phyloP scores from a whole-genome alignment of 2,113 vertebrate species.

The Nannobrachium achirus region DNA sequence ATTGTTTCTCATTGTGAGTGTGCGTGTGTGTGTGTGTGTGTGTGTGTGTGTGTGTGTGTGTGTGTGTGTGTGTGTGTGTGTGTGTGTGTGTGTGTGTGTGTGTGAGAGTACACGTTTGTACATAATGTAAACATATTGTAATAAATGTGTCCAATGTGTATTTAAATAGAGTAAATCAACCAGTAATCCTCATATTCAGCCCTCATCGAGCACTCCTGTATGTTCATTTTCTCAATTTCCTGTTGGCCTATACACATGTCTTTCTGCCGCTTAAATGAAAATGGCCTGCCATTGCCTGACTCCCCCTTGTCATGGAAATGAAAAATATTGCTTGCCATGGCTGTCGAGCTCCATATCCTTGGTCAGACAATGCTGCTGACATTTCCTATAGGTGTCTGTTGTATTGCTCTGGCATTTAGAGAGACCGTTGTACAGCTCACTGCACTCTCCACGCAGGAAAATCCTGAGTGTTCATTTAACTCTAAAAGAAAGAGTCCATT shows the following conservation, averaged over 20 bases:
- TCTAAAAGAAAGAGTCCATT: not conserved
- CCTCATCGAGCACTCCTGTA: slow-evolving; percentile 3
- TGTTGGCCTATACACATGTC: slow-evolving; percentile 13
- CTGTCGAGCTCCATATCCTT: slow-evolving; percentile 41
- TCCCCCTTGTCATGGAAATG: slow-evolving; percentile 33
- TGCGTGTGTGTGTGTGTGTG: slow-evolving; percentile 17
- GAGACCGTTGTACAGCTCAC: slow-evolving; percentile 29
- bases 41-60: slow-evolving; percentile 4
- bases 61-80: not conserved
- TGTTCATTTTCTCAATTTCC: slow-evolving; percentile 36
- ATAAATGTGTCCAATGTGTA: not conserved
- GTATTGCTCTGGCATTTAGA: slow-evolving; percentile 62
- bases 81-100: slow-evolving; percentile 17
- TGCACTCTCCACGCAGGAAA: not conserved
- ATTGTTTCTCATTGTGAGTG: not conserved
- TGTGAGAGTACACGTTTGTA: not conserved
- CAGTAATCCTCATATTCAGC: slow-evolving; percentile 20
- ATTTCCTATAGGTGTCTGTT: slow-evolving; percentile 60
- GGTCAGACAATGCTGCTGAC: slow-evolving; percentile 39
- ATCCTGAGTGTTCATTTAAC: slow-evolving; percentile 7
- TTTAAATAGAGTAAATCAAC: slow-evolving; percentile 16
- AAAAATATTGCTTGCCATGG: slow-evolving; percentile 38
- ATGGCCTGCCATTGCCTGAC: slow-evolving; percentile 15
- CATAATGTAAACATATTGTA: too few relatives aligned
- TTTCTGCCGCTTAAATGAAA: slow-evolving; percentile 9